phyloP scores from a whole-genome alignment of 2,888 invertebrate species.

The Lutraria lutraria region DNA sequence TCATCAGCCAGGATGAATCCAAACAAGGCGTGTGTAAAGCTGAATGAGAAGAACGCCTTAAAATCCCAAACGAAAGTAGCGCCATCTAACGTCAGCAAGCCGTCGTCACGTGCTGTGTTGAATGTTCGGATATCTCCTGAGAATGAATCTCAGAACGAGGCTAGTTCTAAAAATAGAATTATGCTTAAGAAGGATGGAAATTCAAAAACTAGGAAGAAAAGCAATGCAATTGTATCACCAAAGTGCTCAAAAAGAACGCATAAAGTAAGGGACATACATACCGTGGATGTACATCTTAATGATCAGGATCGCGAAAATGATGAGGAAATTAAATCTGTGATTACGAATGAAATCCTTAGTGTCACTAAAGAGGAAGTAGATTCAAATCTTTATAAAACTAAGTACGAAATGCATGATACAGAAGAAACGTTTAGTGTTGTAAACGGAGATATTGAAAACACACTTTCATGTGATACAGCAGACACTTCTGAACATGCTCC shows the following conservation, averaged over 20 bases:
- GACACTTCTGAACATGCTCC: not conserved
- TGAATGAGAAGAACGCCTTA: slow-evolving; percentile 1
- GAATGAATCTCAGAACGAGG: slow-evolving; percentile 7
- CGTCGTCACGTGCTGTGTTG: not conserved
- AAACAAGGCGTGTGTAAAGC: not conserved
- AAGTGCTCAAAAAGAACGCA: slow-evolving; percentile 5
- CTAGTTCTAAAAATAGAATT: not conserved
- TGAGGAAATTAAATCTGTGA: not conserved
- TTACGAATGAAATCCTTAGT: not conserved
- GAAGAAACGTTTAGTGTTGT: not conserved
- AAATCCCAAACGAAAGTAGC: slow-evolving; percentile 7
- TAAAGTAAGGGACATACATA: not conserved
- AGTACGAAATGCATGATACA: not conserved
- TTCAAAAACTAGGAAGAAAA: not conserved
- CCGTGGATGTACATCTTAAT: not conserved
- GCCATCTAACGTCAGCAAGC: not conserved
- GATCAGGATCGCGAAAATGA: not conserved
- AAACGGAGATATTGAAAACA: not conserved
- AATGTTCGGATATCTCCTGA: not conserved
- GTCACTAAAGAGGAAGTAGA: not conserved
- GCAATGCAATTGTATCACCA: not conserved
- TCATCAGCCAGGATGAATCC: not conserved
- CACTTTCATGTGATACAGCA: not conserved
- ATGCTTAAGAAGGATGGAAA: not conserved
- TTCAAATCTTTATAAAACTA: not conserved